These are phyloP conservation scores for Coranthus polyacanthus DNA, from an alignment of 2,797 vertebrate species.

Conservation along the genomic window DNA sequence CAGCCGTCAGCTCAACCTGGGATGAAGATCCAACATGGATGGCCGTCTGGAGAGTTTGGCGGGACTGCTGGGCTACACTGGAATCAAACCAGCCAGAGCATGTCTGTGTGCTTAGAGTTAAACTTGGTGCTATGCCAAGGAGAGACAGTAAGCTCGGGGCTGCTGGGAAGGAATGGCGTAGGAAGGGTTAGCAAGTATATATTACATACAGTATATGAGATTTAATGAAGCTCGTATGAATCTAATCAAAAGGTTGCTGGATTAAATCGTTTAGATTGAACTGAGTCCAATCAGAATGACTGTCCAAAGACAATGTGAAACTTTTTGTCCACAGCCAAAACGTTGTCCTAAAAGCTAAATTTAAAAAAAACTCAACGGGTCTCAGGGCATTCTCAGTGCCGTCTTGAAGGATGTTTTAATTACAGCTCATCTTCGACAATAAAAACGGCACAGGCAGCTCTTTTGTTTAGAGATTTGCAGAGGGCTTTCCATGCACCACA, in stretches of 20 bases:
- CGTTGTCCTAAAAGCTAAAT: neutral
- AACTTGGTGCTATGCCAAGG: conserved; percentile 27
- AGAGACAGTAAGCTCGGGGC: conserved; percentile 9
- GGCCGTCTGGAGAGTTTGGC: conserved; percentile 13
- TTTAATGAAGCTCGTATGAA: neutral
- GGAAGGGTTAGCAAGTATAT: neutral
- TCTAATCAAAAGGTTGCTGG: neutral
- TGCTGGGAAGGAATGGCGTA: neutral
- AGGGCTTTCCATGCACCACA: conserved; percentile 60
- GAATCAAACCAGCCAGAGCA: conserved; percentile 31
- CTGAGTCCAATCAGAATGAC: neutral
- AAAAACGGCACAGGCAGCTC: conserved; percentile 49
- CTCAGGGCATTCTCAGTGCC: neutral
- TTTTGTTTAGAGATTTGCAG: conserved; percentile 72
- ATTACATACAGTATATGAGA: neutral
- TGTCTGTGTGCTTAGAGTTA: conserved; percentile 29
- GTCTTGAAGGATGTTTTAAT: conserved; percentile 5
- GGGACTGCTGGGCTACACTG: conserved; percentile 9
- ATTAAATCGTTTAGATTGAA: conserved; percentile 2
- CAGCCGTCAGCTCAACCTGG: conserved; percentile 1
- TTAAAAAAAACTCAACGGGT: too few relatives aligned
- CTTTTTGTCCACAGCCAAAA: too few relatives aligned
- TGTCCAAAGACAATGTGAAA: neutral
- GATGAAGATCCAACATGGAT: conserved; percentile 6
- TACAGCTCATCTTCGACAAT: conserved; percentile 44